Percentiles rank a stretch among this genome's conserved stretches.
phyloP scores from a whole-genome alignment of 1,140 invertebrate genomes.

The Anoplolepis gracilipes region DNA sequence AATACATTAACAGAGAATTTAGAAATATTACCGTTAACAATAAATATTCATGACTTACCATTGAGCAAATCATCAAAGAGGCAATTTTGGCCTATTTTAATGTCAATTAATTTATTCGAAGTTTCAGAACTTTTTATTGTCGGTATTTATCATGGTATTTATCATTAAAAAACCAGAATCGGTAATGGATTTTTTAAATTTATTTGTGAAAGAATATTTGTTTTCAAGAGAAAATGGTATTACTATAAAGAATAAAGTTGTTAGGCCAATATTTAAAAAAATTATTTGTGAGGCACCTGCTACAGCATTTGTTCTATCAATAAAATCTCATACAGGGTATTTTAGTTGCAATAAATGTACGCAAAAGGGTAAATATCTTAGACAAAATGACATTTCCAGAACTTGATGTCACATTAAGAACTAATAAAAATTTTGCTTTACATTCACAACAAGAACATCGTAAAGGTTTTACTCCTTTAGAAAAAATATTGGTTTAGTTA shows the following conservation, averaged over 20 bases:
- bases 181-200: background rate
- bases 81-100: background rate
- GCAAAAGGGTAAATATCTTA: conserved; percentile 5
- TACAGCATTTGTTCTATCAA: background rate
- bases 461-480: background rate
- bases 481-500: conserved; percentile 3
- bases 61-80: conserved; percentile 13
- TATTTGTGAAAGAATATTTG: background rate
- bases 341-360: conserved; percentile 18
- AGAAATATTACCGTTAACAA: conserved; percentile 1
- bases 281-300: conserved; percentile 29
- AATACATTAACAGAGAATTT: background rate
- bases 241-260: conserved; percentile 2
- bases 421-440: background rate
- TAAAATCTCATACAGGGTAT: conserved; percentile 8
- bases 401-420: background rate
- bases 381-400: conserved; percentile 4
- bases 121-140: background rate
- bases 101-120: background rate
- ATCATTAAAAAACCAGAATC: background rate
- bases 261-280: background rate
- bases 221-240: conserved; percentile 6
- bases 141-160: conserved; percentile 11
- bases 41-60: conserved; percentile 20
- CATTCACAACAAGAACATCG: conserved; percentile 4